These are phyloP conservation scores for Neoniphon sammara DNA, from an alignment of 2,797 vertebrate genomes.

Conservation along the genomic window DNA sequence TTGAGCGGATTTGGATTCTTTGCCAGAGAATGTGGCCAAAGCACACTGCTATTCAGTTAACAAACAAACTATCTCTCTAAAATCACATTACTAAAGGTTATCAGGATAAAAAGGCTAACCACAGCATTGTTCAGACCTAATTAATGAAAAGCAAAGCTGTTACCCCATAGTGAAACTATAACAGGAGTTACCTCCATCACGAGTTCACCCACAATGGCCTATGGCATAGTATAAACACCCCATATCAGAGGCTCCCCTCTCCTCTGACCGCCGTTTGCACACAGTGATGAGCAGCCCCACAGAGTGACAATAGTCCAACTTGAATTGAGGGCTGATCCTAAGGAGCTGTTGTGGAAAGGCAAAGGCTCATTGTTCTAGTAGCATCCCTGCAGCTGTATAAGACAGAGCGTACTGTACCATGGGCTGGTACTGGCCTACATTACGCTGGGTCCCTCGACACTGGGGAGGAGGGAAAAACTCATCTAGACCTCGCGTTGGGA, in stretches of 20 bases:
- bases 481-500: conserved; percentile 52
- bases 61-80: background rate
- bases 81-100: conserved; percentile 9
- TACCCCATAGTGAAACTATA: conserved; percentile 45
- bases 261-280: conserved; percentile 47
- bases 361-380: conserved; percentile 76
- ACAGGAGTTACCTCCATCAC: conserved; percentile 74
- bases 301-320: conserved; percentile 67
- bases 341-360: conserved; percentile 73
- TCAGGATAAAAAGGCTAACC: background rate
- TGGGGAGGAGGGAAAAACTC: conserved; percentile 61
- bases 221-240: conserved; percentile 49
- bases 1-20: conserved; percentile 7
- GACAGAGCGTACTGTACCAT: conserved; percentile 74
- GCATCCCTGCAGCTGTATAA: conserved; percentile 74
- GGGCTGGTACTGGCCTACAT: conserved; percentile 81
- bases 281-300: conserved; percentile 60
- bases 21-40: background rate
- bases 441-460: conserved; percentile 66
- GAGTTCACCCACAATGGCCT: conserved; percentile 63
- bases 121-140: conserved; percentile 5
- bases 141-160: conserved; percentile 37
- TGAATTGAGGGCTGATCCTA: conserved; percentile 72
- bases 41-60: conserved; percentile 4
- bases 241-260: conserved; percentile 47